Conservation (phyloP, 2,113 vertebrate species). For the Cynopterus brachyotis region DNA sequence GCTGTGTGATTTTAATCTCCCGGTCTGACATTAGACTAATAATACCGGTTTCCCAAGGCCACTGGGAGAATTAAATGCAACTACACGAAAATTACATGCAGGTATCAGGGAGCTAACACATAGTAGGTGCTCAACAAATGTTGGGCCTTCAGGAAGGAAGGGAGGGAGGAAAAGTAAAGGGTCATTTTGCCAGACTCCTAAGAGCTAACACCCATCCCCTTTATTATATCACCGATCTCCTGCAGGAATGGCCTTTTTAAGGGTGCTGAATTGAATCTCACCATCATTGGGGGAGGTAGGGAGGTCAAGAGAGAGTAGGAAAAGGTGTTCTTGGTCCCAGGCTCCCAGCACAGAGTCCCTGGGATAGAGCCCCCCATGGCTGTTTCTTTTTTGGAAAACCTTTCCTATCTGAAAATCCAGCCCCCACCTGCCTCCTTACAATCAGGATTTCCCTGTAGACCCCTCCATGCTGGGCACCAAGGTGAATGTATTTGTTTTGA, state of each 20-base stretch:
- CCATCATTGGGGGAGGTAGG: background rate
- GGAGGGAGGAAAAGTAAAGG: background rate
- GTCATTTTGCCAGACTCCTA: background rate
- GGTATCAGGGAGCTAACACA: background rate
- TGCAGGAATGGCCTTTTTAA: background rate
- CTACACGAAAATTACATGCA: background rate
- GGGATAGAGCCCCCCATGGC: background rate
- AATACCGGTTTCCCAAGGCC: background rate
- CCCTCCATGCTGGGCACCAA: background rate
- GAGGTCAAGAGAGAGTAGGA: background rate
- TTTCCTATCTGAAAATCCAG: background rate
- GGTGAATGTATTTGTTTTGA: background rate
- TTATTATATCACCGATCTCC: no score
- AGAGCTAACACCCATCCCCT: background rate
- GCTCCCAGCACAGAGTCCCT: background rate
- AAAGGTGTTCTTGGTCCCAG: background rate
- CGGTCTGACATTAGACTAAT: background rate
- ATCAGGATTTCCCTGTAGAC: background rate
- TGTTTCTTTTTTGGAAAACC: background rate
- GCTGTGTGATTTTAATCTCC: constrained; percentile 29
- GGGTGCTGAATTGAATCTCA: background rate
- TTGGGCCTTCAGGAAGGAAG: background rate
- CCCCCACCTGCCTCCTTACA: background rate
- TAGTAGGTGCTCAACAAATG: background rate
- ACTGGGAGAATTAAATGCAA: background rate